These are phyloP conservation scores for Thelaira solivaga DNA, from an alignment of 2,888 invertebrate species.

Conservation along the genomic window DNA sequence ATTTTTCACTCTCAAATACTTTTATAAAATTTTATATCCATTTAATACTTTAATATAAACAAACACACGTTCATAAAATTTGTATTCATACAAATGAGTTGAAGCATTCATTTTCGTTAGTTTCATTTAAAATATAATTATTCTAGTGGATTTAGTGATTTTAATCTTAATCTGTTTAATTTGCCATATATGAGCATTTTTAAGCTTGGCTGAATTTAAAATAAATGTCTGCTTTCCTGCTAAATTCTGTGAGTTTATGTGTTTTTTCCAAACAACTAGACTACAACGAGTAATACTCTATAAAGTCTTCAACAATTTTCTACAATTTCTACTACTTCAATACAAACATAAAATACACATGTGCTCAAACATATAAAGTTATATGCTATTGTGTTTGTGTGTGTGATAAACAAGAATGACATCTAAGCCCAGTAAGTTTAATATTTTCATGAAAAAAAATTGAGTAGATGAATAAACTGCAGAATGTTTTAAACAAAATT, in stretches of 20 bases:
- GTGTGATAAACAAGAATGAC: too few relatives aligned
- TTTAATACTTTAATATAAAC: neutral
- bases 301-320: conserved; percentile 31
- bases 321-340: conserved; percentile 22
- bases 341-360: neutral
- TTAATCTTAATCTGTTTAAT: conserved; percentile 62
- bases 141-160: conserved; percentile 60
- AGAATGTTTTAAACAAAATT: too few relatives aligned
- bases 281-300: neutral
- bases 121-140: conserved; percentile 60
- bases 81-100: conserved; percentile 28
- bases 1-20: too few relatives aligned
- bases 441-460: too few relatives aligned
- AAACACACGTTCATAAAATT: neutral
- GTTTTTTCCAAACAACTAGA: neutral
- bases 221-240: conserved; percentile 48
- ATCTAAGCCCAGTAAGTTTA: too few relatives aligned
- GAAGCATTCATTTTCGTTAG: conserved; percentile 48
- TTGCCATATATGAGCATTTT: conserved; percentile 62
- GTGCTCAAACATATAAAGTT: neutral
- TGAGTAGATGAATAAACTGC: too few relatives aligned
- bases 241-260: neutral
- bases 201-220: conserved; percentile 56
- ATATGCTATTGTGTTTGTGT: neutral
- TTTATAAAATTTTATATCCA: too few relatives aligned